Evolutionary conservation across 2,113 vertebrate genomes (phyloP), one percentile per base, ranked within the genome.

Genomic region (Gasterosteus nipponicus): DNA sequence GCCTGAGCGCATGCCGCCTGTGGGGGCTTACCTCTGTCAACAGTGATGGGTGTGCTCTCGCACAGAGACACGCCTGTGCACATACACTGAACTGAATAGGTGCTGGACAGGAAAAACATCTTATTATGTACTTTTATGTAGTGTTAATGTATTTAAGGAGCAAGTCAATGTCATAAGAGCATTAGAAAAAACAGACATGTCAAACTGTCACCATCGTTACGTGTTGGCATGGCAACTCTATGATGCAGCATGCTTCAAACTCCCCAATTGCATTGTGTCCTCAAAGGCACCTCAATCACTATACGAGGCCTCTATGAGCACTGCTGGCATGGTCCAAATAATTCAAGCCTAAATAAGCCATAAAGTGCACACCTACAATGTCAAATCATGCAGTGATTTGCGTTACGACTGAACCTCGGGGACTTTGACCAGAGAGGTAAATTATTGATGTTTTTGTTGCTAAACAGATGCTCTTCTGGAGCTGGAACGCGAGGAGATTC

Each of bases 1-100:
- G 86, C 80, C 82, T 80, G 82, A 86, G 84, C 58, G 16, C 83
- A 81, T 63, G 78, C 77, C 1, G 29, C 66, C 61, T 60, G 51
- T 60, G 69, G 85, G 19, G 80, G 81, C 77, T 92, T 89, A 89
- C 81, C 81, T 81, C 80, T 60, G 81, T 86, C 78, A 78, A 71
- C 68, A 66, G 69, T 75, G 75, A 69, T 79, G 18, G 9, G 58
- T 56, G 31, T 71, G 59, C 70, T 61, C 54, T 76, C 58, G 82
- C 64, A 65, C 74, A 80, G 22, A 5, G 29, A 74, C 60, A 64
- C 86, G 86, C 87, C 72, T 85, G 80, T 82, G 65, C 46, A 49
- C 38, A 14, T 42, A 67, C 29, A 38, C 33, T 31, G 41, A 39
- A 12, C 56, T 44, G 54, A 47, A 49, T 2, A 29, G 22, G 11